Percentiles rank a stretch among this genome's conserved stretches.
phyloP scores from a whole-genome alignment of 2,888 invertebrate species.

The Troides aeacus region DNA sequence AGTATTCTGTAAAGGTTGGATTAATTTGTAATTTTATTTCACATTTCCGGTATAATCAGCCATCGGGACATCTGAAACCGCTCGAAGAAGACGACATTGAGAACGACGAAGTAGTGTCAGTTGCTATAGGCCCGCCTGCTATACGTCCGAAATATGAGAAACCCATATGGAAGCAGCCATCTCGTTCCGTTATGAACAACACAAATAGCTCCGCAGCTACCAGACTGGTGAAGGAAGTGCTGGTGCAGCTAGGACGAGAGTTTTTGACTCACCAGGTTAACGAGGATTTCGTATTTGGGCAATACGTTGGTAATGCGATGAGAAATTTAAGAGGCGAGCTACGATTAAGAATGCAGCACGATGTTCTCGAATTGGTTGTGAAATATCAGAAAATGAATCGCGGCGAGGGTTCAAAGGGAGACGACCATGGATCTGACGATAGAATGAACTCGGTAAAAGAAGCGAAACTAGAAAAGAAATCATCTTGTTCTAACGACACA shows the following conservation, averaged over 20 bases:
- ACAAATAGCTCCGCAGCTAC: constrained; percentile 39
- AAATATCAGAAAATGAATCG: constrained; percentile 44
- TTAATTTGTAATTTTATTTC: too few relatives aligned
- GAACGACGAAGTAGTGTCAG: constrained; percentile 69
- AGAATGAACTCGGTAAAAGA: constrained; percentile 38
- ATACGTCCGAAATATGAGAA: constrained; percentile 62
- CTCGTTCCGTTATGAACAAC: constrained; percentile 32
- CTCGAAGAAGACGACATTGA: constrained; percentile 69
- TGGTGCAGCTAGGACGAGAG: constrained; percentile 60
- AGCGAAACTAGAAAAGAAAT: constrained; percentile 48
- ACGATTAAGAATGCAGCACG: constrained; percentile 64
- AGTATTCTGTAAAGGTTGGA: too few relatives aligned
- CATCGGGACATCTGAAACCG: constrained; percentile 64
- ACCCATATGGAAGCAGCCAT: constrained; percentile 42
- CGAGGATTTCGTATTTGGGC: constrained; percentile 75
- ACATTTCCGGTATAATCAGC: constrained; percentile 41
- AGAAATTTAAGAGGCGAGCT: constrained; percentile 57
- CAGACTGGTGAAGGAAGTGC: constrained; percentile 55
- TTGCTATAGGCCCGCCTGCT: constrained; percentile 68
- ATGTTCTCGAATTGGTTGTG: constrained; percentile 62
- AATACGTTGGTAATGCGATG: constrained; percentile 65
- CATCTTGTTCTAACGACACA: constrained; percentile 48
- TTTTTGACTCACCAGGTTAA: constrained; percentile 57
- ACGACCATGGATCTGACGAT: constrained; percentile 16
- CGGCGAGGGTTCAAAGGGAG: constrained; percentile 28